Base-by-base conservation (phyloP, 2,888 invertebrate genomes). In the Embidobia sp. region DNA sequence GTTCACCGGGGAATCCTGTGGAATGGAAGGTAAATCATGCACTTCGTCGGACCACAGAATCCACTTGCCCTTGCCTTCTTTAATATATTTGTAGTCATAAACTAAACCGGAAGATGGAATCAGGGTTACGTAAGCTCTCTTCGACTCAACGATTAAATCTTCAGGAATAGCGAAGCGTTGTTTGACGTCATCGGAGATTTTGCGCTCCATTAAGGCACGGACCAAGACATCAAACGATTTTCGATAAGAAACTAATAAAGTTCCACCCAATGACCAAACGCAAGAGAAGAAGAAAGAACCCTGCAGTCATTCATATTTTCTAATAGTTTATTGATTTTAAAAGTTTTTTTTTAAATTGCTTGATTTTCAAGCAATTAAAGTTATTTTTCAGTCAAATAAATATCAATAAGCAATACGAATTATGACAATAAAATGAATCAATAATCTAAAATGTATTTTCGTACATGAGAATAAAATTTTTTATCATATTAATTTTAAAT, bases 51-150 rank as follows among this genome's bases (percentile, higher is more conserved):
- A 91, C 98, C 98, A 98, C 0, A 93, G 93, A 83, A 94, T 95
- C 98, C 98, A 98, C 86, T 94, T 94, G 0, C 98, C 98, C 90
- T 94, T 95, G 79, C 94, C 97, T 90, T 97, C 96, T 90, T 97
- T 97, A 35, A 96, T 93, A 88, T 94, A 98, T 75, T 95, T 93
- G 89, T 96, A 98, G 87, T 98, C 97, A 86, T 94, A 98, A 1
- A 98, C 95, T 0, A 93, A 92, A 26, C 95, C 95, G 1, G 93
- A 92, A 78, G 93, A 93, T 0, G 98, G 98, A 80, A 97, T 92
- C 0, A 92, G 92, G 80, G 95, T 95, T 80, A 96, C 94, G 84
- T 96, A 97, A 0, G 95, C 94, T 84, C 95, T 95, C 8, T 89
- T 77, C 1, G 61, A 33, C 10, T 78, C 70, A 19, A 66, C 15